A percentile compares a stretch with the other conserved stretches of the same genome.
These are phyloP conservation scores for Morus bassanus DNA, from an alignment of 2,797 vertebrate genomes.

Conservation along the genomic window DNA sequence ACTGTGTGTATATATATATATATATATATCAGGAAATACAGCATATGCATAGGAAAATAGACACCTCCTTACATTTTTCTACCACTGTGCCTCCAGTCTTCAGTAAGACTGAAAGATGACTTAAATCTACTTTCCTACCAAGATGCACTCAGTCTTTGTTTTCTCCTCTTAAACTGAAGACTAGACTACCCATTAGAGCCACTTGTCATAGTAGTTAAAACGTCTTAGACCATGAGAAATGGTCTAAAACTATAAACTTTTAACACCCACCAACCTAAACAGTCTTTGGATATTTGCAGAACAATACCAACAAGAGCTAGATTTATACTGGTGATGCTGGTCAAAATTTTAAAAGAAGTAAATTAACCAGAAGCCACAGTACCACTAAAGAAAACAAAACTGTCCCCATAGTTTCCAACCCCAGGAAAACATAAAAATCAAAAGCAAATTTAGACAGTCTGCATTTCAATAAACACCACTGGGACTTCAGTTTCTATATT, in stretches of 20 bases:
- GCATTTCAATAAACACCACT: constrained; percentile 5
- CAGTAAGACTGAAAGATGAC: background rate
- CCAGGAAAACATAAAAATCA: background rate
- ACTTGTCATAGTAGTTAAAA: background rate
- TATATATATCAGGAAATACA: background rate
- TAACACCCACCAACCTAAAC: background rate
- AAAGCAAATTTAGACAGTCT: constrained; percentile 26
- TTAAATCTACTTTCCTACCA: background rate
- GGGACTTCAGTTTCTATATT: background rate
- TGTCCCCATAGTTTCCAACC: background rate
- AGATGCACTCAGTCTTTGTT: background rate
- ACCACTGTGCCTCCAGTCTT: background rate
- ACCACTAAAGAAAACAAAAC: background rate
- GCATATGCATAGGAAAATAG: background rate
- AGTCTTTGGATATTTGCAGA: background rate
- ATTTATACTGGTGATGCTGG: background rate
- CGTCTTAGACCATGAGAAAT: background rate
- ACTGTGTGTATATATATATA: no score
- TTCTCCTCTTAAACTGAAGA: background rate
- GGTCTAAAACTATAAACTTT: background rate
- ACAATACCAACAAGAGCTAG: background rate
- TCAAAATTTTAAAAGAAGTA: background rate
- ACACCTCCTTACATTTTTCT: background rate
- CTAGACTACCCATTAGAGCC: background rate
- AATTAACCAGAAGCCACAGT: background rate